Base-by-base conservation (phyloP, 2,888 invertebrate species). In the Pogonocherus hispidulus region DNA sequence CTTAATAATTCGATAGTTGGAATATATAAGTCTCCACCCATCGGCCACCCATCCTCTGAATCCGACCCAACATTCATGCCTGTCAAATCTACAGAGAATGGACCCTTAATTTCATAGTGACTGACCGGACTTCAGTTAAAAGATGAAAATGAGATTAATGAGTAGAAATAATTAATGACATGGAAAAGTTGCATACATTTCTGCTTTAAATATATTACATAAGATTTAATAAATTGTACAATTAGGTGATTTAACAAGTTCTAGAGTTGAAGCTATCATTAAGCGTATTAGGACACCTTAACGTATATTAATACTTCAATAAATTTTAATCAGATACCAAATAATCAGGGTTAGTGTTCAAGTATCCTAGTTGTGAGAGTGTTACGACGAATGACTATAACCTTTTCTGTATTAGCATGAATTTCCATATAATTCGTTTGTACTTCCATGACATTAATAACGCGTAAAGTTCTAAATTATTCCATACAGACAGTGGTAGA, bases 341-440 rank as follows among this genome's bases (percentile, higher is more conserved):
- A 32, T 32, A 32, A 32, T 32, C 32, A 32, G 9, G 32, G 32
- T 32, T 32, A 11, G 32, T 11, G 2, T 32, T 32, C n/a, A 32
- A 32, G 11, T 32, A 16, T n/a, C 2, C n/a, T n/a, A 41, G 11
- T 41, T 41, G 16, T 41, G 5, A n/a, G 5, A 14, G 16, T 14
- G 16, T 41, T n/a, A 41, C 41, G 41, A 27, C n/a, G n/a, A 41
- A 41, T 41, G 41, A 41, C 41, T 41, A 16, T 41, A 41, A 41
- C 41, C 41, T 47, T 52, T 56, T 22, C 20, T 18, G 8, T 19
- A 62, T 62, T 62, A 46, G 20, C 62, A 62, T 62, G 35, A 19
- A 62, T 62, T 62, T 62, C 62, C 62, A 62, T 62, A 51, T 51
- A 51, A 49, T 51, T 37, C 62, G 32, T 62, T 51, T 62, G 51